Conservation (phyloP, 2,888 invertebrate genomes). For the Parnassius apollo region DNA sequence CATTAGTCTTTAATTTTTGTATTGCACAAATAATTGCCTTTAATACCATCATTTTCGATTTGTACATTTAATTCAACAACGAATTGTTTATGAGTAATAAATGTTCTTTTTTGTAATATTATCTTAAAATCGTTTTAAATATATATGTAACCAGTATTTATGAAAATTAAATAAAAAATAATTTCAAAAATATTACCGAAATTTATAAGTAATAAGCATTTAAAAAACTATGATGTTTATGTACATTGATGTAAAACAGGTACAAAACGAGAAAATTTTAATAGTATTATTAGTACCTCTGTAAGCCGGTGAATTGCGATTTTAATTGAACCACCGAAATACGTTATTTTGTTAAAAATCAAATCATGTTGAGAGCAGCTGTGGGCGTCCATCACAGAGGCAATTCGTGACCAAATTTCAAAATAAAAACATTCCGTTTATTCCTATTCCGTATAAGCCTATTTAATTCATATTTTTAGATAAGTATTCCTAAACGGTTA, state of each 20-base stretch:
- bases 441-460: not conserved
- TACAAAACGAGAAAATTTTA: too few species aligned
- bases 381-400: slow-evolving; percentile 17
- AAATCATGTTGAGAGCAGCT: slow-evolving; percentile 13
- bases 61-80: too few species aligned
- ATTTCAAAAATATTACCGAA: slow-evolving; percentile 3
- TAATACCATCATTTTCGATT: too few species aligned
- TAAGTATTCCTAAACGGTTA: not conserved
- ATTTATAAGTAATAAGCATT: not conserved
- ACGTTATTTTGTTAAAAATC: slow-evolving; percentile 39
- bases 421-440: slow-evolving; percentile 11
- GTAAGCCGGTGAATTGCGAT: slow-evolving; percentile 49
- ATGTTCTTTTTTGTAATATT: too few species aligned
- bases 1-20: too few species aligned
- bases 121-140: not conserved
- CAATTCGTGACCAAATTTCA: slow-evolving; percentile 3
- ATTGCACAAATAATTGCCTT: too few species aligned
- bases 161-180: not conserved
- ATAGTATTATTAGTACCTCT: slow-evolving; percentile 37
- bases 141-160: not conserved
- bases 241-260: too few species aligned
- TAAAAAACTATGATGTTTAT: too few species aligned
- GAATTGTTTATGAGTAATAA: too few species aligned
- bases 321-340: slow-evolving; percentile 52
- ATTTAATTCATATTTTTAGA: too few species aligned